Base-by-base conservation (phyloP, 2,113 vertebrate species). In the Ammodytes marinus region DNA sequence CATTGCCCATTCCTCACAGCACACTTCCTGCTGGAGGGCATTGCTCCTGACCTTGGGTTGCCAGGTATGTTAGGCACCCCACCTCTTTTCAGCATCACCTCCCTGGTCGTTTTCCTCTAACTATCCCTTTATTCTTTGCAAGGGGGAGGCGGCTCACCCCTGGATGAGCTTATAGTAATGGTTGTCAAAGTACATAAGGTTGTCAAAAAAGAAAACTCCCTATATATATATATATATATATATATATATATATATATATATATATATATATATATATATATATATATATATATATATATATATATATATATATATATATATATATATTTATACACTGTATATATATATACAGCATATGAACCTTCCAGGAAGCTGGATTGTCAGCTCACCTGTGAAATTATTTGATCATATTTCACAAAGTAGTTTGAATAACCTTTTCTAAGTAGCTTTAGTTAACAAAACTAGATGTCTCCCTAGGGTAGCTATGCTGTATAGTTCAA, bases 21-120 rank as follows among this genome's bases (percentile, higher is more conserved):
- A 40, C 83, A 40, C 83, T 59, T 86, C 71, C 66, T 79, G 82
- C 83, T 84, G 86, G 86, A 86, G 88, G 90, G 91, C 86, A 89
- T 75, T 39, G 75, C 68, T 82, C 66, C 86, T 91, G 91, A 91
- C 92, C 91, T 93, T 92, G 91, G 65, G 43, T 87, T 82, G 77
- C 87, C 86, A 83, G 84, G 69, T 85, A n/a, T 77, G 70, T 80
- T 84, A 75, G 86, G 86, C 82, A 81, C 68, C 77, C 85, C 47
- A 19, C 68, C 72, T 80, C 72, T 73, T 74, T 76, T 71, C 77
- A 65, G 66, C 58, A 83, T 57, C 80, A 76, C 75, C 78, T 85
- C 80, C 72, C 59, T 54, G 67, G 2, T 64, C 79, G 66, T 27
- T 73, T 67, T 57, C 53, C 80, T 86, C 77, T 85, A 84, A 75